These are phyloP conservation scores for Hoplostethus atlanticus DNA, from an alignment of 2,797 vertebrate genomes.

Conservation along the genomic window DNA sequence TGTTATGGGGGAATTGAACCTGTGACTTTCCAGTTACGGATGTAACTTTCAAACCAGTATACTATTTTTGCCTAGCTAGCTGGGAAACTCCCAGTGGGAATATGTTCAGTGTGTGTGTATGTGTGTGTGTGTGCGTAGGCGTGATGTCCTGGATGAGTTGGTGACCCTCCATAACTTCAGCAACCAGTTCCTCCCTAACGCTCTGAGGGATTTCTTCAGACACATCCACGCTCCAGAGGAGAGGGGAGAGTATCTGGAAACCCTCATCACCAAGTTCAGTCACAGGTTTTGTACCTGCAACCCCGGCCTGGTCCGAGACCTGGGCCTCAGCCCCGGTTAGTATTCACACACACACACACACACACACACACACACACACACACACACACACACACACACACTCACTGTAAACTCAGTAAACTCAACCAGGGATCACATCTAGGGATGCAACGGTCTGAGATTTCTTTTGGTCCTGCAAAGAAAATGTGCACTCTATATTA, in stretches of 20 bases:
- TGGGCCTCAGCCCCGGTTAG: constrained; percentile 98
- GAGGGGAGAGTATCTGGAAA: constrained; percentile 97
- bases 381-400: not conserved
- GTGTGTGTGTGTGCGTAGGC: constrained; percentile 75
- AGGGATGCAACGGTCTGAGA: no score
- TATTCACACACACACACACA: not conserved
- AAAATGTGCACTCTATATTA: no score
- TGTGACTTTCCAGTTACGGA: no score
- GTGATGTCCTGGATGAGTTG: constrained; percentile 97
- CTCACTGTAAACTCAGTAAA: not conserved
- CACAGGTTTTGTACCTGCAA: constrained; percentile 98
- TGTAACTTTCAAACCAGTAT: no score
- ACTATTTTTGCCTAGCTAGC: no score
- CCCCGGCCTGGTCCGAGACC: constrained; percentile 91
- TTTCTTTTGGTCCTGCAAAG: no score
- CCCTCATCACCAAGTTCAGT: constrained; percentile 99
- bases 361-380: constrained; percentile 4
- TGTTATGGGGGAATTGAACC: no score
- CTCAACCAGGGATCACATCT: not conserved
- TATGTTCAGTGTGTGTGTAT: not conserved
- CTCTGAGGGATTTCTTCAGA: constrained; percentile 97
- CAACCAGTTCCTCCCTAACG: constrained; percentile 98
- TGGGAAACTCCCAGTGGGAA: no score
- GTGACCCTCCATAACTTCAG: constrained; percentile 99
- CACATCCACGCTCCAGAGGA: constrained; percentile 99